A percentile compares a stretch with the other conserved stretches of the same genome.
Conservation (phyloP, 2,888 invertebrate genomes). For the Graphium colonna region DNA sequence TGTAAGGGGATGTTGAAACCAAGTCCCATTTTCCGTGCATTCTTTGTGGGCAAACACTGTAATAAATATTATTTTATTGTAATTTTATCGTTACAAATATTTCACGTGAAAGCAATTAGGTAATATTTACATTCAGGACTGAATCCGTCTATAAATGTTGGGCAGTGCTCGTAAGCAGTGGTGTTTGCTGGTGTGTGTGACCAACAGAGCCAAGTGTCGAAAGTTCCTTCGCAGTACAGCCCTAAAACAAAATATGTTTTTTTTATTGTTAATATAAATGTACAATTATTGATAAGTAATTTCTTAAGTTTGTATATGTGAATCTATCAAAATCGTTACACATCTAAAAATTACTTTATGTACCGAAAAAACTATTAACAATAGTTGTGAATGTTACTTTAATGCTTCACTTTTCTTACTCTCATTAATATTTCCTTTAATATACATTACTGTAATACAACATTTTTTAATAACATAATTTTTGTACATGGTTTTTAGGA, state of each 20-base stretch:
- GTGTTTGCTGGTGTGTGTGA: slow-evolving; percentile 85
- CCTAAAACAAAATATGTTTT: slow-evolving; percentile 57
- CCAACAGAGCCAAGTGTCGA: slow-evolving; percentile 91
- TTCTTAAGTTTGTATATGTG: too few species aligned
- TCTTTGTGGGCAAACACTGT: slow-evolving; percentile 90
- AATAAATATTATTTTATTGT: not conserved
- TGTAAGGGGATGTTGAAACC: slow-evolving; percentile 89
- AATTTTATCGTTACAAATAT: not conserved
- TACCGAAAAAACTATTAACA: too few species aligned
- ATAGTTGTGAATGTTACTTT: too few species aligned
- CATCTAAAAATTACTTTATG: too few species aligned
- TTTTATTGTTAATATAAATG: not conserved
- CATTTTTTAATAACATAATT: too few species aligned
- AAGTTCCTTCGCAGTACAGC: slow-evolving; percentile 85
- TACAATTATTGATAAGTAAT: too few species aligned
- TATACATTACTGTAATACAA: too few species aligned
- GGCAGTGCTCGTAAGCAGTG: slow-evolving; percentile 84
- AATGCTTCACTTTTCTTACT: too few species aligned
- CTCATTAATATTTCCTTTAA: too few species aligned
- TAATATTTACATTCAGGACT: slow-evolving; percentile 83
- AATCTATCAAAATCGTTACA: too few species aligned
- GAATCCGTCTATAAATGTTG: slow-evolving; percentile 88
- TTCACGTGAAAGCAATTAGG: not conserved
- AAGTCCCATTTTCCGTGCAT: slow-evolving; percentile 88
- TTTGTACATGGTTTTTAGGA: too few species aligned